Percentiles rank a stretch among this genome's conserved stretches.
Conservation (phyloP, 2,888 invertebrate species). For the Cantharis nigra region DNA sequence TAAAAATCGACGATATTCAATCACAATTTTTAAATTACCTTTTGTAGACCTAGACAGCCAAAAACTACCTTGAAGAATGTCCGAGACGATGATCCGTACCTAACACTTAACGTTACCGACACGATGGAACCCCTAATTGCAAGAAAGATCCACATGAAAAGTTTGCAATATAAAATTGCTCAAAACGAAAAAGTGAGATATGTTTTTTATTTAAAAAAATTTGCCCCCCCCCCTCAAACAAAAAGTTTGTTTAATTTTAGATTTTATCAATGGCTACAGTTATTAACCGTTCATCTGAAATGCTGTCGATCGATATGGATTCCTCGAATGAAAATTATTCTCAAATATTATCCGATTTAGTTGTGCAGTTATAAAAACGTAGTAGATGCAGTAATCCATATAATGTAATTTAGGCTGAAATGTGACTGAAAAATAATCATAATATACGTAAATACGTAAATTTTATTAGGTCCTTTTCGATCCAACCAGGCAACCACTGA, state of each 20-base stretch:
- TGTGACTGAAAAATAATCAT: too few species aligned
- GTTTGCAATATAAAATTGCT: conserved; percentile 23
- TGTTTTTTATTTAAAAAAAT: too few species aligned
- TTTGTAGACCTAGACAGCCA: conserved; percentile 20
- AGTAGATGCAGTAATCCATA: not conserved
- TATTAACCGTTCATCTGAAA: not conserved
- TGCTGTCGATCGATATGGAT: not conserved
- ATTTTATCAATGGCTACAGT: not conserved
- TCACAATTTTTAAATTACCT: not conserved
- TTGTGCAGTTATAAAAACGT: not conserved
- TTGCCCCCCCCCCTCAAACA: not conserved
- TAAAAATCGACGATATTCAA: conserved; percentile 23
- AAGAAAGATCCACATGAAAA: conserved; percentile 18
- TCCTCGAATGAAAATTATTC: not conserved
- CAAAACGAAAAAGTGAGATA: conserved; percentile 35
- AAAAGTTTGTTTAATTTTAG: not conserved
- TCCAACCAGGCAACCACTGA: too few species aligned
- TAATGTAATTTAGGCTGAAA: too few species aligned
- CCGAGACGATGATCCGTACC: conserved; percentile 57
- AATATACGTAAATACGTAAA: too few species aligned
- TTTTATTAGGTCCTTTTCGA: too few species aligned
- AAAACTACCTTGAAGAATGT: conserved; percentile 15
- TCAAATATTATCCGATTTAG: not conserved
- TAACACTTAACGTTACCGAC: conserved; percentile 51
- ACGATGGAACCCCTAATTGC: conserved; percentile 53